Conservation (phyloP, 2,797 vertebrate species). For the Crocodylus rhombifer region DNA sequence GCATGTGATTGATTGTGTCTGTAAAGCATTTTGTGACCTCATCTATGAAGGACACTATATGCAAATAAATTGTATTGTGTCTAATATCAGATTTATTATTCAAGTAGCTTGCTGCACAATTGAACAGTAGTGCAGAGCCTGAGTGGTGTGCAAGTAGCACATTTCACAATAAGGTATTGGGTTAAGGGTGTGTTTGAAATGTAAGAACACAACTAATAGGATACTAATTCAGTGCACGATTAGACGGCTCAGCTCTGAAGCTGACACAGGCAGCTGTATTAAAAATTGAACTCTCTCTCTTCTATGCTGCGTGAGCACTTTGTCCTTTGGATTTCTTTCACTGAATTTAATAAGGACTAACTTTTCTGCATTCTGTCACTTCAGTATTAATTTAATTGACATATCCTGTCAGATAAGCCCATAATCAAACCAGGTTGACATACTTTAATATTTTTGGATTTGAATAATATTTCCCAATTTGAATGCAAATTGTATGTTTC, state of each 20-base stretch:
- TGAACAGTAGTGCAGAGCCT: not conserved
- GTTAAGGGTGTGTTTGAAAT: slow-evolving; percentile 14
- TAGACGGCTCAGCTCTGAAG: slow-evolving; percentile 17
- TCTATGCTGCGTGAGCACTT: not conserved
- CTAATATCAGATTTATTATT: slow-evolving; percentile 13
- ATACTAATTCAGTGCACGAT: slow-evolving; percentile 3
- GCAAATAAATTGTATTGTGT: not conserved
- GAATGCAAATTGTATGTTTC: not conserved
- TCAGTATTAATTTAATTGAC: slow-evolving; percentile 16
- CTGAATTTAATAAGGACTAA: not conserved
- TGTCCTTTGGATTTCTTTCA: slow-evolving; percentile 16
- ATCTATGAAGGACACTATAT: not conserved
- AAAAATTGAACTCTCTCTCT: not conserved
- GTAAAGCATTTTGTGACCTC: not conserved
- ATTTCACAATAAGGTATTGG: slow-evolving; percentile 12
- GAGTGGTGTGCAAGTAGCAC: not conserved
- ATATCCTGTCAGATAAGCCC: not conserved
- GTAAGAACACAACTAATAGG: not conserved
- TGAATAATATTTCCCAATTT: not conserved
- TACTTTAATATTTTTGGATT: slow-evolving; percentile 11
- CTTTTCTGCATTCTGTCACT: not conserved
- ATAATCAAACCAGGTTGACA: not conserved
- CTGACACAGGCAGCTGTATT: not conserved
- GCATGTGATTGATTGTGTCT: not conserved
- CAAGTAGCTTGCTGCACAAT: not conserved